Conservation (phyloP, 1,140 invertebrate genomes). For the Drosophila hydei region DNA sequence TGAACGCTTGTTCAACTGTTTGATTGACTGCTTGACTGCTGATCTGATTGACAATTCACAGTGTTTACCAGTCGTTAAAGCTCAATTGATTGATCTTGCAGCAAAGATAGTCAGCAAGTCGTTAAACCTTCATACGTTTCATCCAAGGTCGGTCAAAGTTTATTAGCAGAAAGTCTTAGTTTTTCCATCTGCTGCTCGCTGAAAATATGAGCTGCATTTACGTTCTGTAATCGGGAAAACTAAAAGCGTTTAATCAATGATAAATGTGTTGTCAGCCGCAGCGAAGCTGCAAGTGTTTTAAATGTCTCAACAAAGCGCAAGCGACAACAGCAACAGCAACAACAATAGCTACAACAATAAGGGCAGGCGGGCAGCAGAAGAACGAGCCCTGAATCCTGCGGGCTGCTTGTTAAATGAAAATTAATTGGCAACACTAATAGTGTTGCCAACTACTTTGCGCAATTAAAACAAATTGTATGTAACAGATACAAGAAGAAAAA, state of each 20-base stretch:
- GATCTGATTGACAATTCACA: too few species aligned
- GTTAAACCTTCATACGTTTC: too few species aligned
- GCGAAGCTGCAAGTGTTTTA: constrained; percentile 33
- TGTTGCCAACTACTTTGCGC: constrained; percentile 77
- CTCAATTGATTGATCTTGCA: too few species aligned
- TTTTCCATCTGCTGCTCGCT: neutral
- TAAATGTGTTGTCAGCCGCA: constrained; percentile 33
- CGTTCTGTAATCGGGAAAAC: constrained; percentile 32
- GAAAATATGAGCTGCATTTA: constrained; percentile 32
- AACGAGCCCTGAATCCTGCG: constrained; percentile 50
- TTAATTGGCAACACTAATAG: constrained; percentile 74
- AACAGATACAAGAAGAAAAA: constrained; percentile 58
- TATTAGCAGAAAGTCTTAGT: too few species aligned
- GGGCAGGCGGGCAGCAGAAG: constrained; percentile 14
- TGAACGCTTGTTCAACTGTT: neutral
- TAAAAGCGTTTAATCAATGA: constrained; percentile 45
- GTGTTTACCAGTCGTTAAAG: too few species aligned
- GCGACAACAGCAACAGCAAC: constrained; percentile 18
- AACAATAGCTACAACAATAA: constrained; percentile 17
- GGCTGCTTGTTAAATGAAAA: constrained; percentile 71
- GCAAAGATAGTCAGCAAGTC: too few species aligned
- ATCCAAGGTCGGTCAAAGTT: too few species aligned
- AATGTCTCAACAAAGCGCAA: constrained; percentile 46
- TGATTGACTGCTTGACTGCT: neutral
- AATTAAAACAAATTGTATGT: constrained; percentile 82